Evolutionary conservation across 2,888 invertebrate species (phyloP).

Genomic region (Leptinotarsa rubiginosa): DNA sequence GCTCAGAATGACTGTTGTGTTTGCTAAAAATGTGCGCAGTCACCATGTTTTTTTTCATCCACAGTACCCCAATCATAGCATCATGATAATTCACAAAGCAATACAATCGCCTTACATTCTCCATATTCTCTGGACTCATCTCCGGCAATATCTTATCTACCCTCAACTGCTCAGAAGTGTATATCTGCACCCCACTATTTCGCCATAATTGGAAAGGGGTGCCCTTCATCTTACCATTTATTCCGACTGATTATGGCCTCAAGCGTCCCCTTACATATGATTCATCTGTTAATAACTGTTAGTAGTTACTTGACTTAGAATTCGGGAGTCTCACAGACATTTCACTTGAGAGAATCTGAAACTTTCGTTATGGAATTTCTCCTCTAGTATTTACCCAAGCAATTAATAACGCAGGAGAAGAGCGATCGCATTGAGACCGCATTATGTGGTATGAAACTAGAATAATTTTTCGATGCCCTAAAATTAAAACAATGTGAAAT

Average conservation of each 20-base stretch:
- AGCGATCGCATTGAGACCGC: neutral
- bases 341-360: slow-evolving; percentile 38
- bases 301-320: slow-evolving; percentile 47
- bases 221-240: slow-evolving; percentile 49
- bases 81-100: slow-evolving; percentile 21
- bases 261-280: slow-evolving; percentile 54
- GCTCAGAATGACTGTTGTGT: no score
- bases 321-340: slow-evolving; percentile 35
- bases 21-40: neutral
- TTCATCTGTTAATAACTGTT: slow-evolving; percentile 54
- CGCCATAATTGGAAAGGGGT: slow-evolving; percentile 46
- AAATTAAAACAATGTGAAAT: no score
- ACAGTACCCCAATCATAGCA: slow-evolving; percentile 1
- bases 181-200: slow-evolving; percentile 39
- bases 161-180: slow-evolving; percentile 43
- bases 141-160: slow-evolving; percentile 52
- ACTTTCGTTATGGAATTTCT: slow-evolving; percentile 24
- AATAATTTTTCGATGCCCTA: no score
- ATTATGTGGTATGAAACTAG: neutral
- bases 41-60: neutral
- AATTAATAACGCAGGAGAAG: slow-evolving; percentile 16
- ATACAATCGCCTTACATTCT: slow-evolving; percentile 23
- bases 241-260: slow-evolving; percentile 48
- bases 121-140: slow-evolving; percentile 43
- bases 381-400: slow-evolving; percentile 16